Evolutionary conservation across 2,797 vertebrate genomes (phyloP).

Genomic region (Xyrichtys novacula): DNA sequence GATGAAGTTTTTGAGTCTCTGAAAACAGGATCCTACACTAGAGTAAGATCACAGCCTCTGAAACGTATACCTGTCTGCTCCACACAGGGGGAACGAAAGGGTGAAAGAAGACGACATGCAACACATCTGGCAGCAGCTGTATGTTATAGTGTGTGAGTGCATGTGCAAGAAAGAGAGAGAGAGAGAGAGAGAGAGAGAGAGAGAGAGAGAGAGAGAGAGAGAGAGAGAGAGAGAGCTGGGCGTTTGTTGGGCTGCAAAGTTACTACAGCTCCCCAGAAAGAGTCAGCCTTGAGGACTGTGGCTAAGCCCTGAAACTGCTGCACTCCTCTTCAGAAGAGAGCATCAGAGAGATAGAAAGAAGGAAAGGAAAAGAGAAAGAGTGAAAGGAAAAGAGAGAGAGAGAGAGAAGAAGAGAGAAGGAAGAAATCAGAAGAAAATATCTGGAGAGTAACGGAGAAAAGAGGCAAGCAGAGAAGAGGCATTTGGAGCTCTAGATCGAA

Average conservation of each 20-base stretch:
- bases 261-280: slow-evolving; percentile 26
- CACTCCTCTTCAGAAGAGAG: slow-evolving; percentile 40
- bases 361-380: slow-evolving; percentile 11
- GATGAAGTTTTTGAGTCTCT: slow-evolving; percentile 31
- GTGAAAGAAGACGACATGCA: slow-evolving; percentile 26
- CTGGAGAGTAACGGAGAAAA: slow-evolving; percentile 22
- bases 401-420: slow-evolving; percentile 20
- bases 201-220: slow-evolving; percentile 31
- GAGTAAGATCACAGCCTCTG: slow-evolving; percentile 1
- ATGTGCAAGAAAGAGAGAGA: slow-evolving; percentile 32
- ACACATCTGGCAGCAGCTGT: slow-evolving; percentile 74
- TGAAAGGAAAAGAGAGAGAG: slow-evolving; percentile 10
- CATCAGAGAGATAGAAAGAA: slow-evolving; percentile 21
- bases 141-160: slow-evolving; percentile 27
- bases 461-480: slow-evolving; percentile 23
- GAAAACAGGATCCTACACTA: slow-evolving; percentile 30
- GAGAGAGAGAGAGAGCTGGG: slow-evolving; percentile 39
- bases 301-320: slow-evolving; percentile 35
- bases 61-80: slow-evolving; percentile 29
- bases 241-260: slow-evolving; percentile 38
- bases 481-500: slow-evolving; percentile 43
- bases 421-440: slow-evolving; percentile 21
- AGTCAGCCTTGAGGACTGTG: slow-evolving; percentile 23
- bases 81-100: neutral
- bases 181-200: slow-evolving; percentile 31